Evolutionary conservation across 2,888 invertebrate genomes (phyloP), one percentile per base, ranked within the genome.

Genomic region (Sesia bembeciformis): DNA sequence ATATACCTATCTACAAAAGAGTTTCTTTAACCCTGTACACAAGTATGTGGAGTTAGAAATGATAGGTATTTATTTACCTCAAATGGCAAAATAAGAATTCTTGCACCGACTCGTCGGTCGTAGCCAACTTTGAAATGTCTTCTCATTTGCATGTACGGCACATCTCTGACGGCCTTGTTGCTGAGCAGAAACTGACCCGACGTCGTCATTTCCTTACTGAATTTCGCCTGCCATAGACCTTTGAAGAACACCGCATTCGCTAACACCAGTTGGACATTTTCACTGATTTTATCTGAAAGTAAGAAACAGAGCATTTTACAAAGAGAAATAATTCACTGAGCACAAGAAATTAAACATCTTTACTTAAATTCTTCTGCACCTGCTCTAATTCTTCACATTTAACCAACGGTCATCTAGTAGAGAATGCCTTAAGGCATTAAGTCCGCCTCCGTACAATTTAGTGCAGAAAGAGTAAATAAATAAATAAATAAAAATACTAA

Each of bases 171-270:
- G n/a, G 72, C 65, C 0, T 84, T 81, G 42, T 79, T 77, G 42
- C 76, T 73, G 0, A 90, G 69, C 56, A 88, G 74, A 76, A 96
- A 96, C 7, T 80, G 77, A 4, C 81, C 86, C 0, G 71, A 59
- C 53, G 64, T 65, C 0, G 94, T 94, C 1, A 83, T 66, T 52
- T 91, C 82, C 38, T 79, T 74, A 4, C 91, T 84, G 70, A 96
- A 96, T 52, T 90, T 91, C 43, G 89, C 80, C 39, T 90, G 81
- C 95, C 95, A 95, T 0, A 90, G 69, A 0, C 94, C 94, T 76
- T 94, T 94, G 87, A 94, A 95, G 78, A 91, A 94, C 39, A 95
- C 78, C 3, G 93, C 93, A 66, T 94, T 95, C 4, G 92, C 86
- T 41, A 94, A 70, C 4, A 94, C 74, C 78, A 95, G 74, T 60